These are phyloP conservation scores for Anoplius nigerrimus DNA, from an alignment of 2,888 invertebrate genomes.

Conservation along the genomic window DNA sequence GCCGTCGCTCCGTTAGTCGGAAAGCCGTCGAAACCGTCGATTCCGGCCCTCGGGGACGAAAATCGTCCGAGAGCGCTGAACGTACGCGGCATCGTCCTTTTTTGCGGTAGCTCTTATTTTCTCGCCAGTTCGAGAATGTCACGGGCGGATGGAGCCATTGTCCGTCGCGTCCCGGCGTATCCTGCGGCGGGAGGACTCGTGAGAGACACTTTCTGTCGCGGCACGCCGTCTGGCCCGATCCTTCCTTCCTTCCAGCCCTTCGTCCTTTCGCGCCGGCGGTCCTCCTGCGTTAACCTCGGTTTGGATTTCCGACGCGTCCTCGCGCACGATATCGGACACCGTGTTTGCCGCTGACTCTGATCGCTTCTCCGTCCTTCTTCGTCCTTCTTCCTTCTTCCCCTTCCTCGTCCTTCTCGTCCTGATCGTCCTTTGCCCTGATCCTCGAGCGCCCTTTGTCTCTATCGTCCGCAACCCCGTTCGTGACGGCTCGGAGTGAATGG, in stretches of 20 bases:
- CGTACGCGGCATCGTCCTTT: conserved; percentile 6
- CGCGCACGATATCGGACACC: too few relatives aligned
- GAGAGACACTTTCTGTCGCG: too few relatives aligned
- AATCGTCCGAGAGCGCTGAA: conserved; percentile 3
- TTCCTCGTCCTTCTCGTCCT: conserved; percentile 7
- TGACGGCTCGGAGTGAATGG: conserved; percentile 5
- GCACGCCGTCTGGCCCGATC: too few relatives aligned
- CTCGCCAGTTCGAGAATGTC: conserved; percentile 45
- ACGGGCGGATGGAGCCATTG: conserved; percentile 64
- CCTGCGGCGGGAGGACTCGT: too few relatives aligned
- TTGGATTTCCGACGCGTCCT: conserved; percentile 26
- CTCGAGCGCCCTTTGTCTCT: too few relatives aligned
- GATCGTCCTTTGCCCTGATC: not conserved
- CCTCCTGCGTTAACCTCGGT: too few relatives aligned
- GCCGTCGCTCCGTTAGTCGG: too few relatives aligned
- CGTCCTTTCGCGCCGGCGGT: too few relatives aligned
- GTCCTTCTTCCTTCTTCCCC: conserved; percentile 7
- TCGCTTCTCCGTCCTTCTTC: conserved; percentile 15
- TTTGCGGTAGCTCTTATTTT: conserved; percentile 30
- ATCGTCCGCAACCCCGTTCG: not conserved
- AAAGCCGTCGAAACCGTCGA: too few relatives aligned
- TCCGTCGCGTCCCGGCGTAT: conserved; percentile 30
- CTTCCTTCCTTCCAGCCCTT: too few relatives aligned
- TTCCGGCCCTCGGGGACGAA: too few relatives aligned
- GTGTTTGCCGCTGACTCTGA: conserved; percentile 20